A percentile compares a stretch with the other conserved stretches of the same genome.
Evolutionary conservation across 2,113 vertebrate genomes (phyloP).

Genomic region (Brachionichthys hirsutus): DNA sequence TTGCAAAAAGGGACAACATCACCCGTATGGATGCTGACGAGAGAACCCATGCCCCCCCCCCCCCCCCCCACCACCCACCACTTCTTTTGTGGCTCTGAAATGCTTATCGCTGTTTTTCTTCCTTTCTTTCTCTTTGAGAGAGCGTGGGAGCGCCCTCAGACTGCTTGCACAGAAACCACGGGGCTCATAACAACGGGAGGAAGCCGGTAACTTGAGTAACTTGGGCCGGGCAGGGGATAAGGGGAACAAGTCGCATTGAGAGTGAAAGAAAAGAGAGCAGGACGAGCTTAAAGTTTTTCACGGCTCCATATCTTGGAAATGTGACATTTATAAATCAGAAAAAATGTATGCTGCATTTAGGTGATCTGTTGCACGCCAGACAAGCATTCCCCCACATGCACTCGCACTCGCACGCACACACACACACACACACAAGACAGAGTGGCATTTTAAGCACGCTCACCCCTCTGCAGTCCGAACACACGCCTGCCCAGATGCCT

Average conservation of each 20-base stretch:
- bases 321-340: background rate
- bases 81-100: constrained; percentile 55
- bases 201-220: constrained; percentile 76
- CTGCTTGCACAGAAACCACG: constrained; percentile 64
- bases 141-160: constrained; percentile 71
- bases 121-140: constrained; percentile 68
- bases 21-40: constrained; percentile 5
- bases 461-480: background rate
- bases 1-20: constrained; percentile 42
- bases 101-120: constrained; percentile 71
- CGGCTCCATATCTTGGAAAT: constrained; percentile 4
- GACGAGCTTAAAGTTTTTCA: constrained; percentile 16
- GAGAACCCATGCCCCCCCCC: too few relatives aligned
- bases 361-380: constrained; percentile 32
- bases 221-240: constrained; percentile 30
- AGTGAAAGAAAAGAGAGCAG: constrained; percentile 5
- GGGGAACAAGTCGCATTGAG: constrained; percentile 19
- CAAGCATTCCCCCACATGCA: constrained; percentile 4
- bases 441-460: constrained; percentile 8
- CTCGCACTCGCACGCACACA: background rate
- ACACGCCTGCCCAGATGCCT: constrained; percentile 34
- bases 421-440: constrained; percentile 2
- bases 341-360: background rate
- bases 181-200: constrained; percentile 78
- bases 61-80: too few relatives aligned